Conservation (phyloP, 2,113 vertebrate species). For the Cricetomys ansorgei region DNA sequence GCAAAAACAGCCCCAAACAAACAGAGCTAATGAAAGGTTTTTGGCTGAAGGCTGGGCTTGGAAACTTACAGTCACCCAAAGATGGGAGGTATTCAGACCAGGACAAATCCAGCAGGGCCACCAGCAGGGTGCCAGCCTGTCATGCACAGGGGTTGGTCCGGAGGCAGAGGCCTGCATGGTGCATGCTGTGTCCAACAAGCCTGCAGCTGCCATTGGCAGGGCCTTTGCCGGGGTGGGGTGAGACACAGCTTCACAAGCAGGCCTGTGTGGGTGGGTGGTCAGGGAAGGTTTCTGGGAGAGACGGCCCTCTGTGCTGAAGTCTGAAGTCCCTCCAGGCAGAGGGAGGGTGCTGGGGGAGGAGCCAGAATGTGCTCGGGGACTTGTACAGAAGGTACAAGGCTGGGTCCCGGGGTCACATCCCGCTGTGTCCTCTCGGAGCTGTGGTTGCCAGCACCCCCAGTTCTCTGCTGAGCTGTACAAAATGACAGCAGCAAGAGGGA, state of each 20-base stretch:
- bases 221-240: not conserved
- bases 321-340: not conserved
- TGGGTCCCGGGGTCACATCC: not conserved
- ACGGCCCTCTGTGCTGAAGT: not conserved
- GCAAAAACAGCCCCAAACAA: conserved; percentile 62
- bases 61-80: not conserved
- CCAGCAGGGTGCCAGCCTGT: not conserved
- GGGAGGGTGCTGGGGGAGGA: not conserved
- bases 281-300: not conserved
- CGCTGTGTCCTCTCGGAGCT: not conserved
- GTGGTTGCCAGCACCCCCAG: not conserved
- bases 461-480: not conserved
- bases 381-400: not conserved
- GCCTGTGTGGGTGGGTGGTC: not conserved
- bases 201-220: not conserved
- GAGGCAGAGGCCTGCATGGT: fast-evolving
- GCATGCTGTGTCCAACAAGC: fast-evolving
- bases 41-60: not conserved
- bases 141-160: fast-evolving
- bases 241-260: fast-evolving
- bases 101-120: not conserved
- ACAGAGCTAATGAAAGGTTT: conserved; percentile 4
- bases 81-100: not conserved
- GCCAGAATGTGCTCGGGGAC: fast-evolving
- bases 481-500: not conserved